Evolutionary conservation across 1,140 invertebrate genomes (phyloP).

Genomic region (Heliconius melpomene): DNA sequence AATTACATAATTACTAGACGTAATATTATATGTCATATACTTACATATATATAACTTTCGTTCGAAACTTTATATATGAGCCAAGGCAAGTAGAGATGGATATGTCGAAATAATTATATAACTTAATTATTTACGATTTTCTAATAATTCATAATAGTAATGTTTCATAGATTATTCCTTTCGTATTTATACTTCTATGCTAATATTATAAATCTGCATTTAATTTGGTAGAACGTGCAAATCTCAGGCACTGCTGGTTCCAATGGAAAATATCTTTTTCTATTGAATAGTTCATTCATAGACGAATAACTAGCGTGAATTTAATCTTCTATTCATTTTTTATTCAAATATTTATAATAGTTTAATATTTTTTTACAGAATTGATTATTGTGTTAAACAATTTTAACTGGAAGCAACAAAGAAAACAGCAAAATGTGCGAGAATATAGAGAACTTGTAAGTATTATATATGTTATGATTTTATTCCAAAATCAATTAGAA

Average conservation of each 20-base stretch:
- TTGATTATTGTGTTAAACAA: slow-evolving; percentile 52
- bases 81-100: not conserved
- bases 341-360: not conserved
- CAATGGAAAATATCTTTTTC: too few species aligned
- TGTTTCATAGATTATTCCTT: too few species aligned
- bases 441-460: slow-evolving; percentile 35
- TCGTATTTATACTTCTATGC: too few species aligned
- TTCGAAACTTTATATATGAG: not conserved
- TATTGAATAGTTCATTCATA: too few species aligned
- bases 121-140: not conserved
- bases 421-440: slow-evolving; percentile 30
- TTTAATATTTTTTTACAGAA: slow-evolving; percentile 43
- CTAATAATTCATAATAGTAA: too few species aligned
- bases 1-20: not conserved
- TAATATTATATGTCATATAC: not conserved
- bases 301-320: too few species aligned
- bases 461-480: not conserved
- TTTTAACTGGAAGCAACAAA: slow-evolving; percentile 12
- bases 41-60: not conserved
- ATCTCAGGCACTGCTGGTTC: too few species aligned
- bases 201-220: too few species aligned
- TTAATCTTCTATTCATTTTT: too few species aligned
- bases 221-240: too few species aligned
- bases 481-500: too few species aligned
- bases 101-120: not conserved